Percentiles rank a stretch among this genome's conserved stretches.
phyloP scores from a whole-genome alignment of 2,888 invertebrate genomes.

The Sphaerophoria taeniata region DNA sequence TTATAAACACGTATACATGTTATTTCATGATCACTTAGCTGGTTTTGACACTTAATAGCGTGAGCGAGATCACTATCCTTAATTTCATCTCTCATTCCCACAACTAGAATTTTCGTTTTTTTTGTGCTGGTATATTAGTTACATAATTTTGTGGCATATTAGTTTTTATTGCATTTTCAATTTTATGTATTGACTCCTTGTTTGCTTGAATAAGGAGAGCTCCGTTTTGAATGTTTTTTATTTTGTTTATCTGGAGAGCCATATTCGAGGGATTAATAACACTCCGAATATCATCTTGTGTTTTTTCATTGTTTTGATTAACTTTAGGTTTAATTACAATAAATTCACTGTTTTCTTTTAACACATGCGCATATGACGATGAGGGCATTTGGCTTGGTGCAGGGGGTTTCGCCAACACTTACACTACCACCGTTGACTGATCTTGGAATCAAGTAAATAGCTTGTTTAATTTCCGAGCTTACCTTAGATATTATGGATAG shows the following conservation, averaged over 20 bases:
- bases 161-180: not conserved
- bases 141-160: not conserved
- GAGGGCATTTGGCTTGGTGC: too few species aligned
- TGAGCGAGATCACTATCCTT: too few species aligned
- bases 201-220: not conserved
- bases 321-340: too few species aligned
- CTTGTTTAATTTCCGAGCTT: not conserved
- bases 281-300: not conserved
- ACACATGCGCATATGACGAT: too few species aligned
- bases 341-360: too few species aligned
- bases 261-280: not conserved
- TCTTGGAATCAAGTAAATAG: not conserved
- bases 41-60: too few species aligned
- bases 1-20: conserved; percentile 23
- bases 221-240: not conserved
- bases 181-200: not conserved
- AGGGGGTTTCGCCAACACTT: too few species aligned
- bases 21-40: too few species aligned
- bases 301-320: not conserved
- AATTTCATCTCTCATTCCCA: too few species aligned
- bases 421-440: too few species aligned
- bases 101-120: not conserved
- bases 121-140: not conserved
- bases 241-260: not conserved
- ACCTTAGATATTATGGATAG: not conserved